A percentile compares a stretch with the other conserved stretches of the same genome.
phyloP scores from a whole-genome alignment of 2,888 invertebrate genomes.

The Drosophila fulvimacula region DNA sequence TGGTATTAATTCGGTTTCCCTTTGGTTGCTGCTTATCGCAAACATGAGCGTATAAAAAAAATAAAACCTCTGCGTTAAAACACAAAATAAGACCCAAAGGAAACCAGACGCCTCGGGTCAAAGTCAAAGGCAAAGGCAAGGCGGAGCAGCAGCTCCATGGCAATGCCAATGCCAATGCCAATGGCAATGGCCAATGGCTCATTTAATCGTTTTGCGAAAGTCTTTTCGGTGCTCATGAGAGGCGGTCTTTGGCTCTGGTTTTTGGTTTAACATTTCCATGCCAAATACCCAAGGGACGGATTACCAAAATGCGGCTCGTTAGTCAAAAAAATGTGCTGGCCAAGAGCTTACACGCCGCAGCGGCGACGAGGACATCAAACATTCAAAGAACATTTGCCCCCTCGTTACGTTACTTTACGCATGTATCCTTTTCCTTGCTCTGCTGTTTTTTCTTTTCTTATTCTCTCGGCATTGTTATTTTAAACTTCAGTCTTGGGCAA shows the following conservation, averaged over 20 bases:
- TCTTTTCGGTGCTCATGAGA: conserved; percentile 43
- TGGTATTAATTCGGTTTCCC: conserved; percentile 40
- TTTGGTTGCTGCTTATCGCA: conserved; percentile 29
- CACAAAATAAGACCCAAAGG: conserved; percentile 28
- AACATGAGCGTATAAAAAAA: conserved; percentile 20
- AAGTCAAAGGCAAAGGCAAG: conserved; percentile 52
- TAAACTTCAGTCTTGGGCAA: conserved; percentile 65
- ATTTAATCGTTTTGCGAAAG: conserved; percentile 77
- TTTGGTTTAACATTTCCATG: conserved; percentile 55
- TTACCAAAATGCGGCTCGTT: conserved; percentile 78
- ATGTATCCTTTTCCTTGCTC: conserved; percentile 52
- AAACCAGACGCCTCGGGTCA: conserved; percentile 50
- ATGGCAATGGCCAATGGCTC: conserved; percentile 70
- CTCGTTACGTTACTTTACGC: conserved; percentile 16
- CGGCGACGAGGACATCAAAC: conserved; percentile 59
- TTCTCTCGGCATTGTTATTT: conserved; percentile 54
- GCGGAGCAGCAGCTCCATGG: background rate
- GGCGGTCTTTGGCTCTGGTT: conserved; percentile 19
- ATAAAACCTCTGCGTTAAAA: conserved; percentile 33
- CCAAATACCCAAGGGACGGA: conserved; percentile 71
- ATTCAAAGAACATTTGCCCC: conserved; percentile 54
- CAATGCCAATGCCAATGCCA: conserved; percentile 11
- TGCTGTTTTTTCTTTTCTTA: background rate
- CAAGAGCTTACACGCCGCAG: conserved; percentile 69
- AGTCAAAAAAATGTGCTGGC: conserved; percentile 74